These are phyloP conservation scores for Channa argus DNA, from an alignment of 2,113 vertebrate genomes.

Conservation along the genomic window DNA sequence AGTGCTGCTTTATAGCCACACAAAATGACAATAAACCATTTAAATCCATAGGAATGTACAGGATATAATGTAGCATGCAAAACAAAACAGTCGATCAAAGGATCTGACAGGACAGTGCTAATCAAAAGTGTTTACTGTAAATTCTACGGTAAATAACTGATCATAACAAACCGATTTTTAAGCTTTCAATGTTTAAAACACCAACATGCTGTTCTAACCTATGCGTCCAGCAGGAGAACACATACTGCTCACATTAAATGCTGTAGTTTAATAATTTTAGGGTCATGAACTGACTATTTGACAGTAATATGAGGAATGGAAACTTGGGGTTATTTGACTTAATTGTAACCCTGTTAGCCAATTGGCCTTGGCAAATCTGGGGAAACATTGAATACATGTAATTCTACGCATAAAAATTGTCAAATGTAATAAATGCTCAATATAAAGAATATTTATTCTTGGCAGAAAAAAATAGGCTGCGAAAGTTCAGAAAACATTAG, in stretches of 20 bases:
- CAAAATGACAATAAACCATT: too few species aligned
- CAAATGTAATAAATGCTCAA: constrained; percentile 11
- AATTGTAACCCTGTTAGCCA: constrained; percentile 54
- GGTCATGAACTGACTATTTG: constrained; percentile 20
- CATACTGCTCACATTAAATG: constrained; percentile 16
- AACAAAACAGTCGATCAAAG: too few species aligned
- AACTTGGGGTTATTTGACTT: constrained; percentile 40
- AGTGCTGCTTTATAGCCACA: too few species aligned
- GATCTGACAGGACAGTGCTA: too few species aligned
- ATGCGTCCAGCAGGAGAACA: constrained; percentile 15
- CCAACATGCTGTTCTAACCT: neutral
- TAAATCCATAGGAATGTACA: too few species aligned
- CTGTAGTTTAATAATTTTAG: constrained; percentile 6
- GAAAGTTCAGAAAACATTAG: neutral
- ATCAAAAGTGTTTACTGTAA: too few species aligned
- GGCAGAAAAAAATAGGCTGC: constrained; percentile 1
- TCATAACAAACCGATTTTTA: too few species aligned
- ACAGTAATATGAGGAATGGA: constrained; percentile 47
- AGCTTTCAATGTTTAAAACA: too few species aligned
- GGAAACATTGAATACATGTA: constrained; percentile 32
- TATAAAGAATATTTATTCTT: constrained; percentile 17
- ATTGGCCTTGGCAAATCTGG: constrained; percentile 23
- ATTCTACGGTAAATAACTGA: too few species aligned
- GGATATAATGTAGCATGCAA: too few species aligned
- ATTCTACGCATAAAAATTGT: constrained; percentile 30